Percentiles rank a stretch among this genome's conserved stretches.
These are phyloP conservation scores for Notodonta dromedarius DNA, from an alignment of 2,888 invertebrate genomes.

Conservation along the genomic window DNA sequence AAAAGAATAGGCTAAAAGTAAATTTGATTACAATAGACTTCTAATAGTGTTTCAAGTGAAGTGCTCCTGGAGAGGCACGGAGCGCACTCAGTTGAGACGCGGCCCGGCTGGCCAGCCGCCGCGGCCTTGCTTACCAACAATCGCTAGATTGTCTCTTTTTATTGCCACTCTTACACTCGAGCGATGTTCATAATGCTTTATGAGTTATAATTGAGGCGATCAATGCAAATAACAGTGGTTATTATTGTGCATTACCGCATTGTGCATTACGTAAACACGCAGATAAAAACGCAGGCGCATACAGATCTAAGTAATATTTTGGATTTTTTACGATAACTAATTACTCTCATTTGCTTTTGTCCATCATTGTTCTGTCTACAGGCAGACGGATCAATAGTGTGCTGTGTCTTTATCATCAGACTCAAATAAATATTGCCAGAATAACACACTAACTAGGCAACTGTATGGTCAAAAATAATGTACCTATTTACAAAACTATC, in stretches of 20 bases:
- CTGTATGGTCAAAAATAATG: not conserved
- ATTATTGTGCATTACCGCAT: not conserved
- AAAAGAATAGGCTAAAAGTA: not conserved
- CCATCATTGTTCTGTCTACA: too few species aligned
- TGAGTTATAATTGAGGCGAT: not conserved
- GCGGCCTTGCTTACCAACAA: conserved; percentile 2
- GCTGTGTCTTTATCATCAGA: too few species aligned
- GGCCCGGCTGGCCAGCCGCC: not conserved
- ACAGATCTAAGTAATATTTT: too few species aligned
- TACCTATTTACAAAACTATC: not conserved
- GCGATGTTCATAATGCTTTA: not conserved
- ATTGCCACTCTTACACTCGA: conserved; percentile 9
- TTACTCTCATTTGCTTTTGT: too few species aligned
- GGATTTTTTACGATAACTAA: too few species aligned
- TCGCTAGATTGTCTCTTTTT: not conserved
- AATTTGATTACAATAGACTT: not conserved
- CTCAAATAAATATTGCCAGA: not conserved
- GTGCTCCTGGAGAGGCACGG: not conserved
- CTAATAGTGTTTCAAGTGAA: not conserved
- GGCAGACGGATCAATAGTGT: too few species aligned
- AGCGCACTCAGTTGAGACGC: not conserved
- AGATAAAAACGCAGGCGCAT: too few species aligned
- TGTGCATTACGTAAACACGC: too few species aligned
- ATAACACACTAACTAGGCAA: not conserved
- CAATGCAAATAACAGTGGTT: not conserved